phyloP scores from a whole-genome alignment of 2,888 invertebrate species.

The Rotaria macrura region DNA sequence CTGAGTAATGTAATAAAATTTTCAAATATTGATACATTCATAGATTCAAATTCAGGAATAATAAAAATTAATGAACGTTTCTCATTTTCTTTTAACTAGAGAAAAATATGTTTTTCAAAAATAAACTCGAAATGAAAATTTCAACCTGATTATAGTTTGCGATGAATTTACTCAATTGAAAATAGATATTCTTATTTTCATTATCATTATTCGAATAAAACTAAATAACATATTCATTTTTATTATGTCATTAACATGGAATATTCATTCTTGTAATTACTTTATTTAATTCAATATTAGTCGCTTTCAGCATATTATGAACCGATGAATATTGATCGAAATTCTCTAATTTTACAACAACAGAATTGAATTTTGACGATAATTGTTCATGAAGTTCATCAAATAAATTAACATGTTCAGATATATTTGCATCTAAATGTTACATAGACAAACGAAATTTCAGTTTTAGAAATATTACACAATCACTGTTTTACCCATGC shows the following conservation, averaged over 20 bases:
- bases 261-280: background rate
- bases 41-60: conserved; percentile 6
- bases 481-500: background rate
- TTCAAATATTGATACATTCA: background rate
- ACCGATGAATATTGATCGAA: background rate
- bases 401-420: background rate
- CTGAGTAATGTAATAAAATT: background rate
- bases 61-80: conserved; percentile 19
- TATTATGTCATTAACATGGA: background rate
- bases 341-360: background rate
- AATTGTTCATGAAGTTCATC: background rate
- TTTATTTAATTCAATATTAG: background rate
- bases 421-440: too few relatives aligned
- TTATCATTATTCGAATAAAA: background rate
- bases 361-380: background rate
- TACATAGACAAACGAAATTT: too few relatives aligned
- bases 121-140: too few relatives aligned
- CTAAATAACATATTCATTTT: background rate
- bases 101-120: background rate
- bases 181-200: background rate
- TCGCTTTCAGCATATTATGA: background rate
- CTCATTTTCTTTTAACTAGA: background rate
- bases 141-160: background rate
- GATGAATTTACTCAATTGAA: conserved; percentile 7
- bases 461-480: too few relatives aligned